phyloP scores from a whole-genome alignment of 2,888 invertebrate species.

The Chrysopilus asiliformis region DNA sequence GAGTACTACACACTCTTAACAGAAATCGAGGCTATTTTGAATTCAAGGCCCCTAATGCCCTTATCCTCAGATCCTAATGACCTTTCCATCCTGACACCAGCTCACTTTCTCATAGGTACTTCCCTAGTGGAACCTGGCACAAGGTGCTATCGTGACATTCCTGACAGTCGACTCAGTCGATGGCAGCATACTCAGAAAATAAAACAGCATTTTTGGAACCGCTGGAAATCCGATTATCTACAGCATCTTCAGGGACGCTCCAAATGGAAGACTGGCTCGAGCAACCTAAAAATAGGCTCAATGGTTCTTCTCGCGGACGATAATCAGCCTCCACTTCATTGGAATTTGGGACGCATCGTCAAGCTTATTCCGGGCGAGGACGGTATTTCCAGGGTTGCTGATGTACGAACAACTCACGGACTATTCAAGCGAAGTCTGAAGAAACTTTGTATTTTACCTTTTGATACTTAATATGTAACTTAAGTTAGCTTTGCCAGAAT shows the following conservation, averaged over 20 bases:
- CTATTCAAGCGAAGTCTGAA: too few species aligned
- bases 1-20: background rate
- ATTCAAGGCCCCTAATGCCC: slow-evolving; percentile 1
- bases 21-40: slow-evolving; percentile 1
- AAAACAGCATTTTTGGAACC: slow-evolving; percentile 10
- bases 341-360: background rate
- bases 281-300: too few species aligned
- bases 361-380: background rate
- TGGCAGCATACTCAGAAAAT: slow-evolving; percentile 6
- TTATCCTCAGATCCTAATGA: background rate
- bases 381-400: background rate
- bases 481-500: too few species aligned
- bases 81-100: too few species aligned
- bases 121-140: too few species aligned
- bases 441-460: too few species aligned
- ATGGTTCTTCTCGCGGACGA: slow-evolving; percentile 1
- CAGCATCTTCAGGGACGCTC: background rate
- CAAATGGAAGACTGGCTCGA: too few species aligned
- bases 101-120: too few species aligned
- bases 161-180: background rate
- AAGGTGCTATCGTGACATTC: background rate
- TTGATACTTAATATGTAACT: too few species aligned
- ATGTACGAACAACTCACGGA: background rate
- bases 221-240: slow-evolving; percentile 11
- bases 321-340: background rate